These are phyloP conservation scores for Amphiura filiformis DNA, from an alignment of 35 echinoderm and acorn worm species.

Conservation along the genomic window DNA sequence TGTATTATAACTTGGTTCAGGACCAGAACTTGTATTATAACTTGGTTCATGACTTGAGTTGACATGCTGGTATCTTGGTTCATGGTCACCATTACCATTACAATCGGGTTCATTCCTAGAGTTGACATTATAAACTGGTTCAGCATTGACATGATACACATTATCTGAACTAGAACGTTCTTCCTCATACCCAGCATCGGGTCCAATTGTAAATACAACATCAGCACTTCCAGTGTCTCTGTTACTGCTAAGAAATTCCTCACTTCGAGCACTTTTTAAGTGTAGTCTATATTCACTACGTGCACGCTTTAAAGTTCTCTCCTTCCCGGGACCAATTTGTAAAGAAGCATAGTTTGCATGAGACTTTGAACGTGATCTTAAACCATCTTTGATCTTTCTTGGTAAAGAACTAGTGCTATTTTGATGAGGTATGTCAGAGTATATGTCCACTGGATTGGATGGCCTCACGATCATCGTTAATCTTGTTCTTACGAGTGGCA, in stretches of 20 bases:
- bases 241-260: slow-evolving; percentile 6
- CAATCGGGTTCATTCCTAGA: background rate
- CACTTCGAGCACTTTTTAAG: background rate
- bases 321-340: background rate
- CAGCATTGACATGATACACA: background rate
- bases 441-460: slow-evolving; percentile 52
- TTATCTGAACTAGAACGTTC: background rate
- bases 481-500: slow-evolving; percentile 52
- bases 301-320: background rate
- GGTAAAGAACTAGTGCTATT: background rate
- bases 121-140: background rate
- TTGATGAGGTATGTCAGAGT: slow-evolving; percentile 29
- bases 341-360: background rate
- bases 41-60: background rate
- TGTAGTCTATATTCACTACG: background rate
- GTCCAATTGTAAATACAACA: background rate
- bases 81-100: background rate
- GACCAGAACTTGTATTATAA: background rate
- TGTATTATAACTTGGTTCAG: background rate
- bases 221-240: background rate
- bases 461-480: background rate
- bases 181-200: background rate
- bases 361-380: background rate
- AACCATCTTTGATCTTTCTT: background rate
- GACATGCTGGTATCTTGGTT: background rate